Conservation (phyloP, 2,888 invertebrate species). For the Amorpha juglandis region DNA sequence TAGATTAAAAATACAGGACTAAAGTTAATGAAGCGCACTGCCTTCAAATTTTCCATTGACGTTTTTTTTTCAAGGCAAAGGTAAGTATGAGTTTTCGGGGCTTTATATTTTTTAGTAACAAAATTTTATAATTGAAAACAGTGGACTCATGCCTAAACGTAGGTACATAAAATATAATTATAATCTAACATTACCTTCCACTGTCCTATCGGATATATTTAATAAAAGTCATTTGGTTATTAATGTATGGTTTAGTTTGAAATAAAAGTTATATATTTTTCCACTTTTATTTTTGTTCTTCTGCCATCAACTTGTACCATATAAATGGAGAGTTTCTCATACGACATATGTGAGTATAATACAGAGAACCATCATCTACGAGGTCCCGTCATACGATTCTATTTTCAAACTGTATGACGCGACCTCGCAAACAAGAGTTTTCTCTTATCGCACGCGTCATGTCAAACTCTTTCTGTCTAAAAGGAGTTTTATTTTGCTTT, state of each 20-base stretch:
- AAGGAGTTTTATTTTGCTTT: too few species aligned
- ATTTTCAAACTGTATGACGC: too few species aligned
- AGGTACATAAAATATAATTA: conserved; percentile 30
- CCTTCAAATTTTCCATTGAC: background rate
- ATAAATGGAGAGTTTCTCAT: too few species aligned
- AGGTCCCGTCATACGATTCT: too few species aligned
- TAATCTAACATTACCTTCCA: conserved; percentile 31
- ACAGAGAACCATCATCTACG: too few species aligned
- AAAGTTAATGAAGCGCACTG: background rate
- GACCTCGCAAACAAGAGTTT: too few species aligned
- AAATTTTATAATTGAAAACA: background rate
- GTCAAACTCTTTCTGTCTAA: too few species aligned
- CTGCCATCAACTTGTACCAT: too few species aligned
- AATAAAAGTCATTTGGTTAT: conserved; percentile 24
- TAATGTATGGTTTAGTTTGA: conserved; percentile 7
- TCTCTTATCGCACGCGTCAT: too few species aligned
- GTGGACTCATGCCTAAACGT: conserved; percentile 27
- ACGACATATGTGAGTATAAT: too few species aligned
- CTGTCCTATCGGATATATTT: conserved; percentile 26
- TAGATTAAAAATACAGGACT: background rate
- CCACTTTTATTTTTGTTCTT: too few species aligned
- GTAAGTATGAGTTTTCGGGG: background rate
- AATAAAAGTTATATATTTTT: too few species aligned
- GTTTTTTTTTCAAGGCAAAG: background rate
- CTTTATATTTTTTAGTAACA: background rate